Conservation (phyloP, 2,888 invertebrate genomes). For the Melieria omissa region DNA sequence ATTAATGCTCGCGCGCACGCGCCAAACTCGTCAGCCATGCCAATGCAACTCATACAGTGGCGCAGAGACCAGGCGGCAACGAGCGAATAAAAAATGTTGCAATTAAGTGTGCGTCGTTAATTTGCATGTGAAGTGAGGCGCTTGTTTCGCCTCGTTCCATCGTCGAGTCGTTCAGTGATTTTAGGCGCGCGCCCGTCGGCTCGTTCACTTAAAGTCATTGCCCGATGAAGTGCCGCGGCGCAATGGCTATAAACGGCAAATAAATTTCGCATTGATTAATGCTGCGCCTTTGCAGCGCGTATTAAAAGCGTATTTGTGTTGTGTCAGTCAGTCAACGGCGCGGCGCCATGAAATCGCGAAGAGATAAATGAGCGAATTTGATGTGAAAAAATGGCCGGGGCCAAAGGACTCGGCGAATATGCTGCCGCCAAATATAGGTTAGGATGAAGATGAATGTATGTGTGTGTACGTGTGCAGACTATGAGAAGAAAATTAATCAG, state of each 20-base stretch:
- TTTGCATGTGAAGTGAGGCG: constrained; percentile 1
- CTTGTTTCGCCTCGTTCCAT: neutral
- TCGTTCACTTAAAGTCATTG: no score
- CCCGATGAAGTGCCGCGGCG: neutral
- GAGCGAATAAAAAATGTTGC: constrained; percentile 19
- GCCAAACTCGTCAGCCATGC: neutral
- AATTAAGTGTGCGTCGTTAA: constrained; percentile 30
- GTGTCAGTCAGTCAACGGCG: neutral
- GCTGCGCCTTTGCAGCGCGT: constrained; percentile 6
- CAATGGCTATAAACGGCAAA: constrained; percentile 5
- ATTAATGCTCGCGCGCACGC: constrained; percentile 22
- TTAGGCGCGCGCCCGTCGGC: neutral
- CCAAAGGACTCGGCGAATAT: no score
- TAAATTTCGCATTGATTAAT: constrained; percentile 28
- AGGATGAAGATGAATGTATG: no score
- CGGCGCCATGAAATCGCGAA: neutral
- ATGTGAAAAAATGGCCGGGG: no score
- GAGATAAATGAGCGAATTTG: no score
- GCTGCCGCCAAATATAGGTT: no score
- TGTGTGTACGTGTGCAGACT: no score
- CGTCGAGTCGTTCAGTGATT: neutral
- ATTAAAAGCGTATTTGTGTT: neutral
- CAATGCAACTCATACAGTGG: neutral
- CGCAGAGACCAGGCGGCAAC: neutral
- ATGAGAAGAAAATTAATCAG: no score